Percentiles rank a stretch among this genome's conserved stretches.
These are phyloP conservation scores for Dynastes tityus DNA, from an alignment of 2,888 invertebrate species.

Conservation along the genomic window DNA sequence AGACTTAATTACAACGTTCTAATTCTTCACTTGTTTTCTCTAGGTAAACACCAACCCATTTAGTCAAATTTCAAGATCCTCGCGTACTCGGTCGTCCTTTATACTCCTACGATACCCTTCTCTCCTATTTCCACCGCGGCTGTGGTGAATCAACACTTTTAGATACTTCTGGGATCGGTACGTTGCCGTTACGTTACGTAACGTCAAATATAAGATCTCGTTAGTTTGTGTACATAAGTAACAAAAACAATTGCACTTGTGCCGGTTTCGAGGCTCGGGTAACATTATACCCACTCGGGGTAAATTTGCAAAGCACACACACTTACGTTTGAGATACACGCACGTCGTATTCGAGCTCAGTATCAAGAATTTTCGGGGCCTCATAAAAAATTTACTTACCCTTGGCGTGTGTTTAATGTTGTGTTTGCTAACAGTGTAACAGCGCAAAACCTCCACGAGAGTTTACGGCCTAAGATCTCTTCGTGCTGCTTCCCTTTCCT, in stretches of 20 bases:
- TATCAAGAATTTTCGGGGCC: constrained; percentile 48
- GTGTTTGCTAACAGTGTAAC: constrained; percentile 51
- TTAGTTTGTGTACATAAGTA: constrained; percentile 56
- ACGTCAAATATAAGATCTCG: constrained; percentile 49
- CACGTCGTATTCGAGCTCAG: background rate
- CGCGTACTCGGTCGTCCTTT: background rate
- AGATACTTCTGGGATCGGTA: constrained; percentile 18
- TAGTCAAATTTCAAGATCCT: background rate
- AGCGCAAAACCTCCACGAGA: constrained; percentile 12
- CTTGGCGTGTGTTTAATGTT: constrained; percentile 56
- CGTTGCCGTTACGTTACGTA: constrained; percentile 23
- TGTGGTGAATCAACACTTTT: constrained; percentile 3
- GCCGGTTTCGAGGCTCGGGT: constrained; percentile 11
- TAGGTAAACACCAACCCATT: constrained; percentile 1
- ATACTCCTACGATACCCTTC: background rate
- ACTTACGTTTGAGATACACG: background rate
- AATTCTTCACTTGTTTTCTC: constrained; percentile 25
- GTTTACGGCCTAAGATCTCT: constrained; percentile 28
- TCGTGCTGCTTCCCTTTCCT: background rate
- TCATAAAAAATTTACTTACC: constrained; percentile 57
- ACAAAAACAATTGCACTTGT: constrained; percentile 55
- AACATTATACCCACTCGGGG: constrained; percentile 40
- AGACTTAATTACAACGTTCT: constrained; percentile 27
- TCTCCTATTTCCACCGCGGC: background rate
- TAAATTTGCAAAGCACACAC: constrained; percentile 56